These are phyloP conservation scores for Idris sp. DNA, from an alignment of 1,140 invertebrate species.

Conservation along the genomic window DNA sequence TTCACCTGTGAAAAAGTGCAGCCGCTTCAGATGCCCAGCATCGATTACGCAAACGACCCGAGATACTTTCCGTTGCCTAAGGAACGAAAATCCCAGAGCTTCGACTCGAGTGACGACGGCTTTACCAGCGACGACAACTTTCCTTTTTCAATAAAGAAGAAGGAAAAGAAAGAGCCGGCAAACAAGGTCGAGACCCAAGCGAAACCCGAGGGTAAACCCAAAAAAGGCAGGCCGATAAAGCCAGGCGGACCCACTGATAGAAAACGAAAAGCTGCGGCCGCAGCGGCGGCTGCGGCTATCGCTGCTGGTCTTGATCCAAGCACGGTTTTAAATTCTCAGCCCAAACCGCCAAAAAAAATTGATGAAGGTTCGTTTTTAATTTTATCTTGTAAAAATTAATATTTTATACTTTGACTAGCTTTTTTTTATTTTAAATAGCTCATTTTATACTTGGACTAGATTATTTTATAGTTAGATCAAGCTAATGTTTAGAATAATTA, in stretches of 20 bases:
- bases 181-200: conserved; percentile 52
- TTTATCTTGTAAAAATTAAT: too few relatives aligned
- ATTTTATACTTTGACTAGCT: too few relatives aligned
- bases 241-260: conserved; percentile 75
- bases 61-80: conserved; percentile 86
- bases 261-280: conserved; percentile 78
- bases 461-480: too few relatives aligned
- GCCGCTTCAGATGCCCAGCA: conserved; percentile 70
- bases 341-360: conserved; percentile 63
- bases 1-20: too few relatives aligned
- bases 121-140: conserved; percentile 83
- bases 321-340: conserved; percentile 10
- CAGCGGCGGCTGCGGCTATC: conserved; percentile 75
- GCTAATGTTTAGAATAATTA: too few relatives aligned
- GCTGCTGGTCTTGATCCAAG: conserved; percentile 55
- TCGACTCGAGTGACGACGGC: conserved; percentile 83
- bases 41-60: conserved; percentile 81
- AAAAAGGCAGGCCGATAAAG: conserved; percentile 76
- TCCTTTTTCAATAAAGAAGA: conserved; percentile 77
- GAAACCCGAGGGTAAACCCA: conserved; percentile 67
- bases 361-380: conserved; percentile 61
- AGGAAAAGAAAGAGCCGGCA: conserved; percentile 70
- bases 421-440: too few relatives aligned
- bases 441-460: too few relatives aligned
- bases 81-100: conserved; percentile 82